phyloP scores from a whole-genome alignment of 2,113 vertebrate species.

The Corythornis vintsioides region DNA sequence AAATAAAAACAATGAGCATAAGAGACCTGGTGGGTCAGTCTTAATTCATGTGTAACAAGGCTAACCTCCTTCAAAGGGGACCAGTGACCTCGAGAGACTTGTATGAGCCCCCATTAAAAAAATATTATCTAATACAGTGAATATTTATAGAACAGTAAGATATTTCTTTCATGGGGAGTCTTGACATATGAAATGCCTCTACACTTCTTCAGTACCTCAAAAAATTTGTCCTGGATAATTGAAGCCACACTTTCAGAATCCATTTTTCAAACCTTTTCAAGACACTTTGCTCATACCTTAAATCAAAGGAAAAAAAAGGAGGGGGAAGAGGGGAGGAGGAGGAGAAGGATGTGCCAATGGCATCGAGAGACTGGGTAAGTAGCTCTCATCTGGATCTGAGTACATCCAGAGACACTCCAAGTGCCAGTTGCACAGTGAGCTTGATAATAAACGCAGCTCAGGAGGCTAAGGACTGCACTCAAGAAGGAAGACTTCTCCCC shows the following conservation, averaged over 20 bases:
- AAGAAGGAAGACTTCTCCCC: background rate
- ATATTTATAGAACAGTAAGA: background rate
- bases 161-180: background rate
- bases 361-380: background rate
- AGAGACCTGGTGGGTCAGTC: background rate
- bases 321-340: background rate
- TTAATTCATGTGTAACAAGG: background rate
- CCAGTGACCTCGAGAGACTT: background rate
- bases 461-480: background rate
- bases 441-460: slow-evolving; percentile 13
- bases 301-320: background rate
- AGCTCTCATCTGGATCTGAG: background rate
- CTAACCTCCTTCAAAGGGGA: background rate
- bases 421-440: background rate
- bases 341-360: background rate
- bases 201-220: background rate
- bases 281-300: background rate
- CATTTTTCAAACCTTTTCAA: background rate
- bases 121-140: background rate
- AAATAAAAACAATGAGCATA: background rate
- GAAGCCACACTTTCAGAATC: background rate
- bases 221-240: background rate
- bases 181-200: background rate
- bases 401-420: background rate
- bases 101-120: background rate